Percentiles rank a stretch among this genome's conserved stretches.
These are phyloP conservation scores for Ormyrus pomaceus DNA, from an alignment of 2,888 invertebrate species.

Conservation along the genomic window DNA sequence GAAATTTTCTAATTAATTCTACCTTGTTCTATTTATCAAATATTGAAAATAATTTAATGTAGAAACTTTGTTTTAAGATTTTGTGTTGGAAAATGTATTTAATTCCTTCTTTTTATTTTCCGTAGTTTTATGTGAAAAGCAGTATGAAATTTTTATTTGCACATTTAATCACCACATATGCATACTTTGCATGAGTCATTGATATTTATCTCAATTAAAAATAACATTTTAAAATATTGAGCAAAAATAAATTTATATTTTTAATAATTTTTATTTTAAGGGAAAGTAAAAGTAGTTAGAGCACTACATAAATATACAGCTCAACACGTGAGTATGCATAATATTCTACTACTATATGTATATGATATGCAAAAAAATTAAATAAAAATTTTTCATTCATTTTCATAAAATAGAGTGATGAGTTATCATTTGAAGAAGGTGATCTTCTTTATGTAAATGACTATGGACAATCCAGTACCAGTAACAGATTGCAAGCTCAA, in stretches of 20 bases:
- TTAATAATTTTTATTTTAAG: conserved; percentile 66
- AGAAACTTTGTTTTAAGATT: neutral
- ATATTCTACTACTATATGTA: conserved; percentile 7
- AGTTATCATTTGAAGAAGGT: conserved; percentile 81
- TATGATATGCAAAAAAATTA: neutral
- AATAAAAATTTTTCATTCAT: conserved; percentile 32
- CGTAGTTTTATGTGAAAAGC: neutral
- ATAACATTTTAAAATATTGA: neutral
- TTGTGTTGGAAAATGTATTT: neutral
- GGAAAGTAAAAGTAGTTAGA: conserved; percentile 78
- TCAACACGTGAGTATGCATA: conserved; percentile 76
- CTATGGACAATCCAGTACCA: conserved; percentile 72
- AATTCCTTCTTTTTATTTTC: neutral
- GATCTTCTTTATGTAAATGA: conserved; percentile 80
- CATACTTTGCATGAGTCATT: conserved; percentile 20
- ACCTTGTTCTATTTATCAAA: conserved; percentile 33
- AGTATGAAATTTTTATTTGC: neutral
- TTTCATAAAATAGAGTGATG: conserved; percentile 75
- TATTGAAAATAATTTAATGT: conserved; percentile 15
- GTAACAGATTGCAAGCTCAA: conserved; percentile 78
- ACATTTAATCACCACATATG: conserved; percentile 2
- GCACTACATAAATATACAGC: conserved; percentile 79
- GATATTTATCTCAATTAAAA: neutral
- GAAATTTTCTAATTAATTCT: neutral
- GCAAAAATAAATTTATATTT: conserved; percentile 10